Base-by-base conservation (phyloP, 37 sponge, comb jelly and placozoan species). In the Chondrosia reniformis region DNA sequence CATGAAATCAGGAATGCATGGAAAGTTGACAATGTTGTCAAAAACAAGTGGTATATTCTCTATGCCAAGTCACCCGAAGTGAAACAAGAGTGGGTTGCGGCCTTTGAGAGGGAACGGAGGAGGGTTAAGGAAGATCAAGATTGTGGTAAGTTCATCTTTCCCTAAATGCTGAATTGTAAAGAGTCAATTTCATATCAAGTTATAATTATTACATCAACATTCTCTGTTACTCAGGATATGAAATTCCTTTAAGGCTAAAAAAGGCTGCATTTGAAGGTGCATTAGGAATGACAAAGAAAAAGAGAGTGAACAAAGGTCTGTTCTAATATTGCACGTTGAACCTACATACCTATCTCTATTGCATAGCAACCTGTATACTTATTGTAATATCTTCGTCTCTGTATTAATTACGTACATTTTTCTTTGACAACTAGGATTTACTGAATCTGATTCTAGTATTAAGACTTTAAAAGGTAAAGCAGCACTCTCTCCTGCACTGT, bases 31-130 rank as follows among this genome's bases (percentile, higher is more conserved):
- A 97, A 97, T 69, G 56, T 13, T 32, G 84, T 52, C 17, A 97
- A 97, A 56, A 77, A 89, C 67, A 97, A 97, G 67, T 89, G 86
- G 88, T 92, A 92, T 25, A 84, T 97, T 62, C 73, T 97, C 22
- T 94, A 79, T 78, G 83, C 91, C 41, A 94, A 86, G 87, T 75
- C 39, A 41, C 77, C 82, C 15, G 76, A 79, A 22, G 76, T 67
- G 10, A 97, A 97, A 80, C 52, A 25, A 33, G 83, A 88, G 27
- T 97, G 98, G 98, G 79, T 97, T 82, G 64, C 81, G 6, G 93
- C 91, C 17, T 94, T 97, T 67, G n/a, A 76, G 44, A 78, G 74
- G 31, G 98, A 97, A 63, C 75, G 90, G 49, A 41, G 76, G 65
- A 76, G 80, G 67, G 92, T 93, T 7, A 46, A 78, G 54, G 86